Evolutionary conservation across 2,113 vertebrate species (phyloP).

Genomic region (Erythrocercus mccallii): DNA sequence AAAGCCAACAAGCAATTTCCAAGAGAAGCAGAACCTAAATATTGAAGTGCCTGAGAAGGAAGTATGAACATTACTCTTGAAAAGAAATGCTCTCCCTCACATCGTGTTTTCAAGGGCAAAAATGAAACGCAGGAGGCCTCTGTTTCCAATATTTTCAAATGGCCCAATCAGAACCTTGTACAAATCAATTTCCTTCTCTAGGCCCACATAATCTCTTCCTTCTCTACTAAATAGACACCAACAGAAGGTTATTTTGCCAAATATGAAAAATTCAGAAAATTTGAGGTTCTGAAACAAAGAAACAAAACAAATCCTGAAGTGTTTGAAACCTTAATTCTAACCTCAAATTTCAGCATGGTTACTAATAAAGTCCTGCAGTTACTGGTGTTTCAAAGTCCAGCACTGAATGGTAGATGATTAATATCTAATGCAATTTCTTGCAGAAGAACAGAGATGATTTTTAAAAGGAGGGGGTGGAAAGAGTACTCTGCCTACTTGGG

Average conservation of each 20-base stretch:
- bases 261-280: neutral
- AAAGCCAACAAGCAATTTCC: neutral
- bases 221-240: neutral
- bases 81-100: neutral
- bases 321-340: neutral
- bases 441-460: neutral
- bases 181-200: neutral
- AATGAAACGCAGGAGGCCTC: neutral
- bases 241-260: neutral
- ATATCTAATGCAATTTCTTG: neutral
- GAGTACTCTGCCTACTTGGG: rapidly evolving
- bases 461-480: rapidly evolving
- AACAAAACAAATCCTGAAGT: too few relatives aligned
- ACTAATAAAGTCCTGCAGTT: neutral
- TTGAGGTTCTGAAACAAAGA: neutral
- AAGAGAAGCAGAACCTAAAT: neutral
- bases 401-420: neutral
- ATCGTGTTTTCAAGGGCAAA: neutral
- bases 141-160: neutral
- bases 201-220: rapidly evolving
- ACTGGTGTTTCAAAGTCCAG: neutral
- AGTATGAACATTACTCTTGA: neutral
- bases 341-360: neutral
- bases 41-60: neutral
- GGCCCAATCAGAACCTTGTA: neutral